Evolutionary conservation across 2,113 vertebrate species (phyloP).

Genomic region (Isichthys henryi): DNA sequence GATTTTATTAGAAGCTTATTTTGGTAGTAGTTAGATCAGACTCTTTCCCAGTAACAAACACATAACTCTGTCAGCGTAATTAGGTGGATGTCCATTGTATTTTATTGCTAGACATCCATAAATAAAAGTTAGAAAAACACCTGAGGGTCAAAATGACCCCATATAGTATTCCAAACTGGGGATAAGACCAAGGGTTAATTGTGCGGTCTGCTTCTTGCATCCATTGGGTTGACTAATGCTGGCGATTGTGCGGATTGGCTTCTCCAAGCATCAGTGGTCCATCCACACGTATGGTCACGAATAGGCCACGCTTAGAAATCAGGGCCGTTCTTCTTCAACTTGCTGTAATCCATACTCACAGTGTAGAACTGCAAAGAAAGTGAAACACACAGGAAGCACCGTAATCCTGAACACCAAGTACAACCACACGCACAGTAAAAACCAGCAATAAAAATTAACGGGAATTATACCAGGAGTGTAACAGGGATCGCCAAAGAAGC

Average conservation of each 20-base stretch:
- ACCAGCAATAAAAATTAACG: not conserved
- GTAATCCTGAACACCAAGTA: not conserved
- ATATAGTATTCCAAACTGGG: not conserved
- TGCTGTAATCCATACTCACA: conserved; percentile 81
- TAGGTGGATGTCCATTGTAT: not conserved
- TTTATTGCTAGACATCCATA: conserved; percentile 1
- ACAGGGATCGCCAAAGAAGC: not conserved
- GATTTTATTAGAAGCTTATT: not conserved
- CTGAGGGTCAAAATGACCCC: not conserved
- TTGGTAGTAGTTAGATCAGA: not conserved
- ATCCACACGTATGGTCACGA: not conserved
- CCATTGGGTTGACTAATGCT: not conserved
- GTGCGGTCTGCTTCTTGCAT: conserved; percentile 15
- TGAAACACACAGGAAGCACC: conserved; percentile 30
- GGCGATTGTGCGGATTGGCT: not conserved
- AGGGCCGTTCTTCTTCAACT: conserved; percentile 84
- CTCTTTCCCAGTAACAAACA: not conserved
- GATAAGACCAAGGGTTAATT: not conserved
- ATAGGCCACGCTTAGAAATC: conserved; percentile 67
- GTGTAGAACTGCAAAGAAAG: conserved; percentile 63
- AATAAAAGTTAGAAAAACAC: not conserved
- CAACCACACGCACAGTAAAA: not conserved
- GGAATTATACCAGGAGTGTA: not conserved
- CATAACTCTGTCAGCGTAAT: not conserved
- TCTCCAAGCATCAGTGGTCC: not conserved